Evolutionary conservation across 2,113 vertebrate genomes (phyloP), one percentile per base, ranked within the genome.

Genomic region (Tinamus guttatus): DNA sequence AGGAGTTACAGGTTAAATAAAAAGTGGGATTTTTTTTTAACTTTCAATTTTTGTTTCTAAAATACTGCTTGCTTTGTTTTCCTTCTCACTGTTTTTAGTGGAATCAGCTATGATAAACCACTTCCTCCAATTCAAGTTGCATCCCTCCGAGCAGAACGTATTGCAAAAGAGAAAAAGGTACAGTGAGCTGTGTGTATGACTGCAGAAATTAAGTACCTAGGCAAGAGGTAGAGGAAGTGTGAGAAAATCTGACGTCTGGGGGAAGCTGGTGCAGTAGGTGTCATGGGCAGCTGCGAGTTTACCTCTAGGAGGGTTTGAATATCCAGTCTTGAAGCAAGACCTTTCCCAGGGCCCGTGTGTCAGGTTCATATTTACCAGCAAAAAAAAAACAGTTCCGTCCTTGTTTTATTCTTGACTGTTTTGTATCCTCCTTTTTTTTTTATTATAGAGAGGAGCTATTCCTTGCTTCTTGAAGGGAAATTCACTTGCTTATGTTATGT

Each of bases 81-180:
- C n/a, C n/a, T 89, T 73, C 18, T 59, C 59, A 2, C 65, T 81
- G 34, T 87, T 96, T 93, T 49, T 91, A 99, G 99, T 96, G 99
- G 99, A 81, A 99, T 99, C 97, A 99, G 96, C 96, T 99, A 99
- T 45, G 99, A 99, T 92, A 99, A 99, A 84, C 99, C 99, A 7
- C 98, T 99, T 25, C 98, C 98, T 79, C 99, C 99, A 3, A 99
- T 99, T 92, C 99, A 99, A 90, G 98, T 99, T 14, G 99, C 99
- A 1, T 99, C 99, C 49, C 98, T 99, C 81, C 98, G 99, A 74
- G 99, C 99, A 30, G 99, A 99, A 60, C 98, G 99, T 76, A 99
- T 99, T 67, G 98, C 99, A 40, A 99, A 99, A 92, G 99, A 99
- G 97, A 99, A 99, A 87, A 98, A 98, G 98, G 99, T 99, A 87